Evolutionary conservation across 2,888 invertebrate genomes (phyloP).

Genomic region (Odontocolon sp.): DNA sequence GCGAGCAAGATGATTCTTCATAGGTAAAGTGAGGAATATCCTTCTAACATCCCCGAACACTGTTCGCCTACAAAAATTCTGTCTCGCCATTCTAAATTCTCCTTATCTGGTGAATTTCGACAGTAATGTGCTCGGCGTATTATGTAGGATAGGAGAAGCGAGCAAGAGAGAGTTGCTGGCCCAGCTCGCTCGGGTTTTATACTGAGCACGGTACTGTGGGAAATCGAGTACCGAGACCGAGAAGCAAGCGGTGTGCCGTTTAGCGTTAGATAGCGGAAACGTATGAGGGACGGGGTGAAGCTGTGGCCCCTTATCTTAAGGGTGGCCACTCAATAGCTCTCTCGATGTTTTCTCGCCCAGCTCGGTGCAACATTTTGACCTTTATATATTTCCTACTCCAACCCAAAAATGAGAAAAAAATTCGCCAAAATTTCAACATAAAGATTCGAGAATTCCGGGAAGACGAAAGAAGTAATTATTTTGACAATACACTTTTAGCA

Average conservation of each 20-base stretch:
- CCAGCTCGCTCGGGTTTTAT: constrained; percentile 20
- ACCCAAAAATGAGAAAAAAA: no score
- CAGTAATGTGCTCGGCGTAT: constrained; percentile 79
- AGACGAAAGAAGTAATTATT: no score
- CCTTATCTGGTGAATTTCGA: constrained; percentile 78
- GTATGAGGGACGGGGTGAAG: constrained; percentile 79
- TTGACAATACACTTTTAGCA: no score
- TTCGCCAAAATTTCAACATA: no score
- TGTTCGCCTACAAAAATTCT: constrained; percentile 72
- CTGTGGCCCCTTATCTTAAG: constrained; percentile 77
- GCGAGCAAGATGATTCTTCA: constrained; percentile 44
- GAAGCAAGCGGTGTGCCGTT: constrained; percentile 73
- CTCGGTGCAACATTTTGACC: constrained; percentile 55
- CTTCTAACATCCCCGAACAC: constrained; percentile 37
- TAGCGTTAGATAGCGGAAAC: constrained; percentile 81
- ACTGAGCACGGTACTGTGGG: constrained; percentile 18
- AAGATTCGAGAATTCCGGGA: no score
- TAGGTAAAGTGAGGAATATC: neutral
- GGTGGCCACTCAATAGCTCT: constrained; percentile 79
- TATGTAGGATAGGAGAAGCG: constrained; percentile 73
- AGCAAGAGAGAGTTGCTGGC: constrained; percentile 37
- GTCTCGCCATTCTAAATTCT: constrained; percentile 80
- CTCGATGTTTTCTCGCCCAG: constrained; percentile 61
- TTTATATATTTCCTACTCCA: no score
- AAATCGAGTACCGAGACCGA: constrained; percentile 40